Evolutionary conservation across 2,888 invertebrate genomes (phyloP).

Genomic region (Nasonovia ribisnigri): DNA sequence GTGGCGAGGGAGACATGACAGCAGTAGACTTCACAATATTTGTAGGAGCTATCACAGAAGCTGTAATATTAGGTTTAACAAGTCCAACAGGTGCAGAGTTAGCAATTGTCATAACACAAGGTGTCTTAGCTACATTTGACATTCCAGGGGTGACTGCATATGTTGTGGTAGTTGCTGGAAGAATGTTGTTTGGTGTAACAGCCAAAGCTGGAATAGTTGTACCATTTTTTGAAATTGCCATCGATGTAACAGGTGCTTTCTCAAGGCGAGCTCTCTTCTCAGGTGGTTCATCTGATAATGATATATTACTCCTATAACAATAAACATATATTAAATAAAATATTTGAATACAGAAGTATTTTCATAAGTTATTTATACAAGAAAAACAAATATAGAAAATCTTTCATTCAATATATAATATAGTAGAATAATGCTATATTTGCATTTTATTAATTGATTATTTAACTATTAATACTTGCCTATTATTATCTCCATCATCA

Average conservation of each 20-base stretch:
- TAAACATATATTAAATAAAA: conserved; percentile 17
- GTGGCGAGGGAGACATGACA: conserved; percentile 57
- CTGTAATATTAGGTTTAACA: conserved; percentile 62
- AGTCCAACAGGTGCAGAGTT: conserved; percentile 61
- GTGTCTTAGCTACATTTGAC: conserved; percentile 62
- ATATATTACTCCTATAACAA: conserved; percentile 20
- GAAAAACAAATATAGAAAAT: neutral
- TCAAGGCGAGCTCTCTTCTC: conserved; percentile 62
- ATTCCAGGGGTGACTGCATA: conserved; percentile 60
- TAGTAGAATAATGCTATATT: neutral
- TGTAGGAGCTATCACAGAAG: conserved; percentile 60
- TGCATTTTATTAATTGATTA: neutral
- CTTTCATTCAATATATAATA: neutral
- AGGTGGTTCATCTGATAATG: conserved; percentile 52
- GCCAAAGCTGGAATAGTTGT: conserved; percentile 62
- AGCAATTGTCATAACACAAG: conserved; percentile 62
- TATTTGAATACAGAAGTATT: neutral
- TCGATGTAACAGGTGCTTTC: conserved; percentile 4
- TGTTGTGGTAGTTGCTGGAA: conserved; percentile 60
- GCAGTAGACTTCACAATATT: conserved; percentile 60
- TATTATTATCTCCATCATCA: conserved; percentile 39
- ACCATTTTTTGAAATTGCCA: conserved; percentile 35
- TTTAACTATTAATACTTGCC: neutral
- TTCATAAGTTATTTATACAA: neutral
- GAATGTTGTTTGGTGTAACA: conserved; percentile 62